phyloP scores from a whole-genome alignment of 1,140 invertebrate genomes.

The Magallana gigas region DNA sequence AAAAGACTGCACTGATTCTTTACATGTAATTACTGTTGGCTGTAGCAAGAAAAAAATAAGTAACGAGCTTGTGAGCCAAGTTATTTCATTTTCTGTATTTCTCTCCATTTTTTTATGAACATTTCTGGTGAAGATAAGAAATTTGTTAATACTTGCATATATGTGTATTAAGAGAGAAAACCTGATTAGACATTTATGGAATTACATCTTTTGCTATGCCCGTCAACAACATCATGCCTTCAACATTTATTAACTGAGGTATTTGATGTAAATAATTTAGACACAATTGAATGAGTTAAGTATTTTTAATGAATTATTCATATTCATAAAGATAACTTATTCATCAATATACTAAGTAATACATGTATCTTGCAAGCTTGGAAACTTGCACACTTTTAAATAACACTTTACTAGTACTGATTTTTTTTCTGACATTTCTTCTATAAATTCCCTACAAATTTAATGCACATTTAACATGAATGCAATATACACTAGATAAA shows the following conservation, averaged over 20 bases:
- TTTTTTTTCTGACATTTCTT: background rate
- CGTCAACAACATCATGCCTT: background rate
- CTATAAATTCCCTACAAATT: background rate
- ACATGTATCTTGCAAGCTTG: too few species aligned
- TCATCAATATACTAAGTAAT: too few species aligned
- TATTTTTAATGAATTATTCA: background rate
- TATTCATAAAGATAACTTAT: background rate
- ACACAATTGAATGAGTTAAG: too few species aligned
- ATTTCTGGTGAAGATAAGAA: too few species aligned
- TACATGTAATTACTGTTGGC: too few species aligned
- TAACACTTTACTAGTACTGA: background rate
- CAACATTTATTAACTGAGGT: background rate
- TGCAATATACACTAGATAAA: conserved; percentile 1
- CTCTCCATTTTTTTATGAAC: too few species aligned
- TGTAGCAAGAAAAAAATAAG: too few species aligned
- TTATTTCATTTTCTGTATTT: too few species aligned
- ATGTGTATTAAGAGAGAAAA: too few species aligned
- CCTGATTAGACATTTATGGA: background rate
- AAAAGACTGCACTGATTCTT: too few species aligned
- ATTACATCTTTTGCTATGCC: conserved; percentile 3
- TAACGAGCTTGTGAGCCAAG: too few species aligned
- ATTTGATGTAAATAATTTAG: background rate
- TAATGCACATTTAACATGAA: conserved; percentile 7
- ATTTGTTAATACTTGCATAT: too few species aligned
- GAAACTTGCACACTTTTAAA: background rate